phyloP scores from a whole-genome alignment of 1,140 invertebrate species.

The Bombus affinis region DNA sequence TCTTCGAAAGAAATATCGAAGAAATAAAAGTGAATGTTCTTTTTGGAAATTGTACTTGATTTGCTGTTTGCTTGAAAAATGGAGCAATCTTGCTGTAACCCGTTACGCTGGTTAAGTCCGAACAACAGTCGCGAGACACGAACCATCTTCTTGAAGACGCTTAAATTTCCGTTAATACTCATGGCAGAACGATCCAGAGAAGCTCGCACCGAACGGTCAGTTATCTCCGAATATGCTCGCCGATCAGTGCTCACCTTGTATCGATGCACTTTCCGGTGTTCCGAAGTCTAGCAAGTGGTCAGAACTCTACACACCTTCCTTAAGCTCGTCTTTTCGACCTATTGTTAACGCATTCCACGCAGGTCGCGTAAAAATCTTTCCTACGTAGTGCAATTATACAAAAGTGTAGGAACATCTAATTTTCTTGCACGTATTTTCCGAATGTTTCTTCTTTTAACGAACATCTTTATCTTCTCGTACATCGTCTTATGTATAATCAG shows the following conservation, averaged over 20 bases:
- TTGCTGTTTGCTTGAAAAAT: no score
- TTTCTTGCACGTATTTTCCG: no score
- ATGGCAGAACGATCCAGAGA: no score
- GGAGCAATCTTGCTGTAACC: no score
- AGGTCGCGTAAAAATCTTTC: neutral
- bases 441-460: no score
- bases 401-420: no score
- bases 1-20: no score
- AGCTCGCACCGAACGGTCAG: neutral
- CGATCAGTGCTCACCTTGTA: slow-evolving; percentile 50
- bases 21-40: no score
- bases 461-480: no score
- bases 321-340: neutral
- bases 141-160: neutral
- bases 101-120: no score
- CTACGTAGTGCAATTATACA: neutral
- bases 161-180: neutral
- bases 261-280: slow-evolving; percentile 63
- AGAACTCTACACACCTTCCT: neutral
- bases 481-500: no score
- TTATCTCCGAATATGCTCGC: neutral
- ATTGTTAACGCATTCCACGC: neutral
- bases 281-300: slow-evolving; percentile 66
- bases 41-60: no score
- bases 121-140: neutral